Evolutionary conservation across 2,888 invertebrate species (phyloP).

Genomic region (Lycia hirtaria): DNA sequence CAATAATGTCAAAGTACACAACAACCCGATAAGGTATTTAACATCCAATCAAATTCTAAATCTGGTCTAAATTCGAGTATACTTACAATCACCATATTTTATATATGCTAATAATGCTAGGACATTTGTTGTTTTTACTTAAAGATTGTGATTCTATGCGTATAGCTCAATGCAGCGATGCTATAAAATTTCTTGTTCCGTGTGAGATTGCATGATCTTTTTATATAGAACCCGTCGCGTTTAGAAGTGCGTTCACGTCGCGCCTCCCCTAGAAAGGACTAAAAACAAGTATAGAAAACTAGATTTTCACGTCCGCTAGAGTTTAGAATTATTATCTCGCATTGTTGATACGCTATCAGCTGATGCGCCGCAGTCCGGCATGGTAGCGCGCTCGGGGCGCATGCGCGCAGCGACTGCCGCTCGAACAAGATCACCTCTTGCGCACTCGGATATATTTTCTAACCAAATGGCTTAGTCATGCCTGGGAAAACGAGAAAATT

Average conservation of each 20-base stretch:
- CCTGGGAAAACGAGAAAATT: constrained; percentile 64
- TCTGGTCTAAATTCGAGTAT: no score
- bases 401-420: constrained; percentile 67
- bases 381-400: constrained; percentile 77
- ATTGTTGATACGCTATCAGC: constrained; percentile 84
- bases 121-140: no score
- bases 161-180: no score
- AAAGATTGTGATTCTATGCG: no score
- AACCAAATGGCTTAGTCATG: constrained; percentile 55
- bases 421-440: constrained; percentile 54
- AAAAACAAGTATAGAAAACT: constrained; percentile 78
- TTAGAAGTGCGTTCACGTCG: constrained; percentile 62
- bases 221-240: constrained; percentile 64
- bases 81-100: no score
- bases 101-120: no score
- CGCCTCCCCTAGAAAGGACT: constrained; percentile 51
- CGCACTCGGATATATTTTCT: constrained; percentile 30
- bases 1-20: no score
- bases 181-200: constrained; percentile 73
- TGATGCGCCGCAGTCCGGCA: constrained; percentile 80
- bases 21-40: no score
- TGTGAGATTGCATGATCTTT: constrained; percentile 66
- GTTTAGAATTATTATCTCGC: constrained; percentile 79
- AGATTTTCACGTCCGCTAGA: constrained; percentile 74
- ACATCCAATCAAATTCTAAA: no score